Evolutionary conservation across 2,113 vertebrate genomes (phyloP).

Genomic region (Micromys minutus): DNA sequence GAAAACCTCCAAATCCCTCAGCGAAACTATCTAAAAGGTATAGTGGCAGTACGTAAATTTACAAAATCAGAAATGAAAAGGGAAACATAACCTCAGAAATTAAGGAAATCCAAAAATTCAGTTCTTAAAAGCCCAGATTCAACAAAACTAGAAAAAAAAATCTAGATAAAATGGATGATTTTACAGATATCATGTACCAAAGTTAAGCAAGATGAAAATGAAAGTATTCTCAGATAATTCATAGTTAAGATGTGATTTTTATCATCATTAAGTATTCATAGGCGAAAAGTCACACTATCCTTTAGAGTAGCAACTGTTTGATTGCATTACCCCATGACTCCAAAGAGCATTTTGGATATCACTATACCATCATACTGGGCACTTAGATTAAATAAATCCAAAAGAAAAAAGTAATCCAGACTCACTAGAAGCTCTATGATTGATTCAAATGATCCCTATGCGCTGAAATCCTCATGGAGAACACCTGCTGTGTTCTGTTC

Average conservation of each 20-base stretch:
- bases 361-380: not conserved
- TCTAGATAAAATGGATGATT: too few relatives aligned
- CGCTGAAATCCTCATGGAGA: not conserved
- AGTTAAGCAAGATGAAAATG: too few relatives aligned
- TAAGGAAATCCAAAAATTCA: too few relatives aligned
- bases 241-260: not conserved
- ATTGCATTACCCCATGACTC: not conserved
- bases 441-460: not conserved
- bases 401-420: not conserved
- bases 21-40: too few relatives aligned
- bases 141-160: too few relatives aligned
- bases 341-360: not conserved
- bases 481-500: rapidly evolving
- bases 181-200: too few relatives aligned
- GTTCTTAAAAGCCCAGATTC: too few relatives aligned
- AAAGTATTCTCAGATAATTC: conserved; percentile 60
- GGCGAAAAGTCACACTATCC: not conserved
- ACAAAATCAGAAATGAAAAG: too few relatives aligned
- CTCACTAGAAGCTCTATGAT: not conserved
- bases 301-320: not conserved
- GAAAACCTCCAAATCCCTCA: too few relatives aligned
- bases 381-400: not conserved
- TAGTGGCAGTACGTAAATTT: too few relatives aligned
- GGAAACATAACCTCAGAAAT: too few relatives aligned
- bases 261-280: not conserved